Base-by-base conservation (phyloP, 2,797 vertebrate species). In the Sebastes trivittatus region DNA sequence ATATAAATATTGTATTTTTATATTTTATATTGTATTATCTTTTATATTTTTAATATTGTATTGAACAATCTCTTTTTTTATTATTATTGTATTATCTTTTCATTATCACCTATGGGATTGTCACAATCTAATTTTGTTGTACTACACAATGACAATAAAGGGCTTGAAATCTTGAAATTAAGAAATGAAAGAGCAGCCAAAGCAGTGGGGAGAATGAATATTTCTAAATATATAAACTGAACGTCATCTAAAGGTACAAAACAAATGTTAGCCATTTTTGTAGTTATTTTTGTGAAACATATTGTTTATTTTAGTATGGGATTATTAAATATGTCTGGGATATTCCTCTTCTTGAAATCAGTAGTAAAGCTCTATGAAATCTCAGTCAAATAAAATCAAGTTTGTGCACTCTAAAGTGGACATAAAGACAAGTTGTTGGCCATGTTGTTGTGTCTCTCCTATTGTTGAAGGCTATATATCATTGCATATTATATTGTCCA, bases 371-470 rank as follows among this genome's bases (percentile, higher is more conserved):
- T 36, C 2, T 1, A 5, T 6, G 10, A 32, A 63, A n/a, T 34
- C 56, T 70, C 14, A 16, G 18, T n/a, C 2, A 9, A 46, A 42
- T 59, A 30, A 82, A 52, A 76, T 70, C 32, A 67, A 11, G 52
- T 78, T 79, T 76, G 3, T 46, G 23, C 59, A 3, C 25, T 55
- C 5, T 9, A 11, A 72, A 56, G 36, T 77, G 36, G 56, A 30
- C 4, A 56, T 72, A 79, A 88, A 83, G 80, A 87, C 86, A 92
- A 94, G 89, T 94, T 92, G 89, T 75, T 92, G 77, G 78, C 89
- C 89, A 90, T 93, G 87, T 94, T 93, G 92, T 91, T 93, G 89
- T 89, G 94, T 92, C 84, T 95, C 96, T 95, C 95, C 96, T 88
- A 97, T 97, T 98, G 97, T 38, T 38, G 36, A 38, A 38, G 36